Percentiles rank a stretch among this genome's conserved stretches.
phyloP scores from a whole-genome alignment of 2,113 vertebrate species.

The Talpa occidentalis region DNA sequence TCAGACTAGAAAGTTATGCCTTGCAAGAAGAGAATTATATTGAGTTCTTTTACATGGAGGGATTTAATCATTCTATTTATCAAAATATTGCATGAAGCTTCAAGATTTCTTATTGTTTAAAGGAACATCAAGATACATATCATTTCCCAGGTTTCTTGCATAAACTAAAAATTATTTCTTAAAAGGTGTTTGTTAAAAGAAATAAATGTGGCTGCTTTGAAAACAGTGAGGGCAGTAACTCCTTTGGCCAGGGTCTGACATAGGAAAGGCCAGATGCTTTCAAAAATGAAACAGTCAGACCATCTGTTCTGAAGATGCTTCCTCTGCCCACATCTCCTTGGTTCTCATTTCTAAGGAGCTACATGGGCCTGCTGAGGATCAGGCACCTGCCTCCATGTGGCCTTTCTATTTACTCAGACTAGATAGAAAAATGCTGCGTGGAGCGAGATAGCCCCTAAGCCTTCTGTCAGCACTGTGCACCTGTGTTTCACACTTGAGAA shows the following conservation, averaged over 20 bases:
- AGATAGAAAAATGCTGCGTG: neutral
- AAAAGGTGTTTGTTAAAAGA: neutral
- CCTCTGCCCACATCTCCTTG: neutral
- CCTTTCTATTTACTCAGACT: neutral
- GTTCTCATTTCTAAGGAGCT: neutral
- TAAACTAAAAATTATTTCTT: neutral
- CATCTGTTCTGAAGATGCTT: neutral
- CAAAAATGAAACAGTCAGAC: neutral
- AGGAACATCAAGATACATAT: neutral
- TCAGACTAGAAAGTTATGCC: neutral
- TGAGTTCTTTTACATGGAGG: neutral
- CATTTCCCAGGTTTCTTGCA: slow-evolving; percentile 16
- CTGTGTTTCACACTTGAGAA: slow-evolving; percentile 32
- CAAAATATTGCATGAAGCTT: neutral
- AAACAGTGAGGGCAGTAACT: neutral
- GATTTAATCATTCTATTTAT: slow-evolving; percentile 24
- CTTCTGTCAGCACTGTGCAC: neutral
- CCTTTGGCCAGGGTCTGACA: neutral
- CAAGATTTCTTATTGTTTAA: neutral
- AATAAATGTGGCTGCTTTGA: neutral
- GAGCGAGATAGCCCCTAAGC: neutral
- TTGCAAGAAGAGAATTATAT: neutral
- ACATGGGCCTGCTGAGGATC: accelerated
- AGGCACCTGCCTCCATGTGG: neutral
- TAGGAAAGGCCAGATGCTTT: neutral